A percentile compares a stretch with the other conserved stretches of the same genome.
phyloP scores from a whole-genome alignment of 2,113 vertebrate species.

The Scopus umbretta region DNA sequence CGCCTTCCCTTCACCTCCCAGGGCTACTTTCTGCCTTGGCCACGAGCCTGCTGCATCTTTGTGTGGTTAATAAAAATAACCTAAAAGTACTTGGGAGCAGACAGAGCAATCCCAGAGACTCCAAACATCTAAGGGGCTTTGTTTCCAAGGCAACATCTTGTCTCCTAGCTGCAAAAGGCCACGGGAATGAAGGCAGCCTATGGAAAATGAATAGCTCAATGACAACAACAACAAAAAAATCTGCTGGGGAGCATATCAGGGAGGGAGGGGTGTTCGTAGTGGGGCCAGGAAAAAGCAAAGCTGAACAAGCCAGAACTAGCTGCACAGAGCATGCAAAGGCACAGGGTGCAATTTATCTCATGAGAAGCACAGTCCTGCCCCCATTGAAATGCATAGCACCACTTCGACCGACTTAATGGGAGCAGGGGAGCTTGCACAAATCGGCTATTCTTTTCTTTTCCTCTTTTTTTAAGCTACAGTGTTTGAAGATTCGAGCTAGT shows the following conservation, averaged over 20 bases:
- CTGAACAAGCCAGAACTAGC: not conserved
- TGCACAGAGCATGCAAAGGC: not conserved
- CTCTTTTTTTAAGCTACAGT: not conserved
- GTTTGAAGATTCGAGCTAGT: conserved; percentile 16
- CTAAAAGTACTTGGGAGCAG: conserved; percentile 43
- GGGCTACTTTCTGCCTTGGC: conserved; percentile 31
- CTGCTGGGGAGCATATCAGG: not conserved
- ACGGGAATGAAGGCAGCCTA: conserved; percentile 63
- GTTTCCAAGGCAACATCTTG: conserved; percentile 75
- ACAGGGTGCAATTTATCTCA: conserved; percentile 15
- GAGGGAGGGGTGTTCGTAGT: not conserved
- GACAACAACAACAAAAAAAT: conserved; percentile 46
- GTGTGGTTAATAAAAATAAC: conserved; percentile 45
- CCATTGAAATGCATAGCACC: conserved; percentile 40
- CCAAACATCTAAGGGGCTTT: conserved; percentile 68
- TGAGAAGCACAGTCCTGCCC: not conserved
- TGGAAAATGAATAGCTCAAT: conserved; percentile 72
- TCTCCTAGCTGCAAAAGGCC: conserved; percentile 76
- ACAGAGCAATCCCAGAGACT: conserved; percentile 56
- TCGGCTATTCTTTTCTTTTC: not conserved
- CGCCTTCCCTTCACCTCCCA: not conserved
- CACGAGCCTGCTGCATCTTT: conserved; percentile 39
- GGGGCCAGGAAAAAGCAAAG: not conserved
- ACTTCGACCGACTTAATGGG: not conserved
- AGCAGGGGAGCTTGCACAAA: conserved; percentile 19